Percentiles rank a stretch among this genome's conserved stretches.
Evolutionary conservation across 2,113 vertebrate genomes (phyloP).

Genomic region (Hippocampus comes): DNA sequence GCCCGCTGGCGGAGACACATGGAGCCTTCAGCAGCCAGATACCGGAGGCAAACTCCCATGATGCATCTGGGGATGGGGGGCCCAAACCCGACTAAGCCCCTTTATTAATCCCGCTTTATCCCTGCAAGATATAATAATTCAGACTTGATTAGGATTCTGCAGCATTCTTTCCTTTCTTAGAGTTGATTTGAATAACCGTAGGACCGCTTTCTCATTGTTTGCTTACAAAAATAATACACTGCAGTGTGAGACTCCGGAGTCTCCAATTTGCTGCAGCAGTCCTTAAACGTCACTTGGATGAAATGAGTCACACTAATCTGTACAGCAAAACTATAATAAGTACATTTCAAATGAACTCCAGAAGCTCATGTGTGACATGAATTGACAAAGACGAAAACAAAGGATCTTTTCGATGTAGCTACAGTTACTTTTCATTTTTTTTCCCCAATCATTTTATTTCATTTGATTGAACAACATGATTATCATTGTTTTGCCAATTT

Average conservation of each 20-base stretch:
- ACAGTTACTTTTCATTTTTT: too few relatives aligned
- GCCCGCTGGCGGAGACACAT: conserved; percentile 59
- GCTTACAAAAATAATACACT: not conserved
- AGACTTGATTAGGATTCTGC: conserved; percentile 63
- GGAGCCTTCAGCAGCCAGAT: conserved; percentile 52
- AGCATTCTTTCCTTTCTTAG: conserved; percentile 40
- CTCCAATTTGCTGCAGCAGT: too few relatives aligned
- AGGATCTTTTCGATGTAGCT: too few relatives aligned
- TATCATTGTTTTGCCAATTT: too few relatives aligned
- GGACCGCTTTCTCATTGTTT: not conserved
- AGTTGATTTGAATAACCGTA: conserved; percentile 42
- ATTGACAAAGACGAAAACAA: too few relatives aligned
- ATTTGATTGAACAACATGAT: too few relatives aligned
- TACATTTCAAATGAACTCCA: too few relatives aligned
- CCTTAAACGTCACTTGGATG: too few relatives aligned
- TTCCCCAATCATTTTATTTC: too few relatives aligned
- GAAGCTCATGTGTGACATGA: too few relatives aligned
- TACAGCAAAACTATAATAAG: too few relatives aligned
- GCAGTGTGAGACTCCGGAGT: not conserved
- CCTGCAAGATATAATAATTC: conserved; percentile 64
- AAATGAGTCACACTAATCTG: too few relatives aligned
- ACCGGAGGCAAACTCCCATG: conserved; percentile 49
- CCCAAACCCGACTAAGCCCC: conserved; percentile 62
- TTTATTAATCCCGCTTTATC: conserved; percentile 67
- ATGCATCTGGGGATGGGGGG: conserved; percentile 55